A percentile compares a stretch with the other conserved stretches of the same genome.
Conservation (phyloP, 2,888 invertebrate species). For the Salticus scenicus region DNA sequence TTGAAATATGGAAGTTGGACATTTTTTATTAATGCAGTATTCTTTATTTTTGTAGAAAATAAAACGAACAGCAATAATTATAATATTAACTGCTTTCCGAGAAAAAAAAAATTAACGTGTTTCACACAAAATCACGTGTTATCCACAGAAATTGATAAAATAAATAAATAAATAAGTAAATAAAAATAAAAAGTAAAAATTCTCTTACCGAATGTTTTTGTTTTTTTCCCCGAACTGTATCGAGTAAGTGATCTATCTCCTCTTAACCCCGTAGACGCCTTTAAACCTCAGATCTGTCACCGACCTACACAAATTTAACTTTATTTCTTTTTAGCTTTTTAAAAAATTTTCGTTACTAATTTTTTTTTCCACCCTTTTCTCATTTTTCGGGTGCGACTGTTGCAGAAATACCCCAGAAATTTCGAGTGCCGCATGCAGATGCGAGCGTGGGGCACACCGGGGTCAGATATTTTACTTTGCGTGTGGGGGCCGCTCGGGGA, state of each 20-base stretch:
- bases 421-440: slow-evolving; percentile 47
- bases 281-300: slow-evolving; percentile 17
- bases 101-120: too few species aligned
- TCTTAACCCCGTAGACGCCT: slow-evolving; percentile 3
- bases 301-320: slow-evolving; percentile 9
- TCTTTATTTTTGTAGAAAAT: too few species aligned
- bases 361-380: neutral
- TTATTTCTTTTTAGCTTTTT: neutral
- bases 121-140: too few species aligned
- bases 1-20: too few species aligned
- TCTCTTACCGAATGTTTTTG: too few species aligned
- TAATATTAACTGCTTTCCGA: too few species aligned
- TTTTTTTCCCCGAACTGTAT: too few species aligned
- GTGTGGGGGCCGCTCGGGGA: slow-evolving; percentile 33
- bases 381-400: neutral
- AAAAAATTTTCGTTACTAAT: neutral
- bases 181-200: too few species aligned
- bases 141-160: too few species aligned
- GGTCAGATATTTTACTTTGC: slow-evolving; percentile 42
- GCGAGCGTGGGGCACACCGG: slow-evolving; percentile 23
- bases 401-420: slow-evolving; percentile 9
- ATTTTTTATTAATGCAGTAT: too few species aligned
- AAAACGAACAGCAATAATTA: too few species aligned
- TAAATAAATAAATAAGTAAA: too few species aligned
- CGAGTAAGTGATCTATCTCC: neutral